Base-by-base conservation (phyloP, 2,888 invertebrate genomes). In the Ethmia dodecea region DNA sequence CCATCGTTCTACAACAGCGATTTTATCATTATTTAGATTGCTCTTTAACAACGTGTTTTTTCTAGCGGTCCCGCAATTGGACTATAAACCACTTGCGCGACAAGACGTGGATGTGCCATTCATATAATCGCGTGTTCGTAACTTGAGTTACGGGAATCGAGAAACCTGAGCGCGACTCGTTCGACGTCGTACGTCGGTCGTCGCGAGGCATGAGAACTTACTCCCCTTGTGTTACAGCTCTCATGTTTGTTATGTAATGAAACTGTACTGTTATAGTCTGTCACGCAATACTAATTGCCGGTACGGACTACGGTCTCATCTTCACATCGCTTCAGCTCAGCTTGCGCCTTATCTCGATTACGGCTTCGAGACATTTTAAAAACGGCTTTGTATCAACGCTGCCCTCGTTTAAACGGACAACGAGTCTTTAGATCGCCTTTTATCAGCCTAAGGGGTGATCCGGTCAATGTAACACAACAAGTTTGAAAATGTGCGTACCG, bases 221-320 rank as follows among this genome's bases (percentile, higher is more conserved):
- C 59, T 61, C 55, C 60, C 57, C 66, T 60, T 60, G 62, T 70
- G 69, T 60, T 63, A 65, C 67, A 55, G 55, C 69, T 77, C 78
- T 65, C 79, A 78, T 77, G 71, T 70, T 55, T 60, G 65, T 77
- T 75, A 76, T 72, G 61, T 68, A 75, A 78, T 60, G 57, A 56
- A 55, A 66, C 63, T 52, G 63, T 74, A 76, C 80, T 71, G 79
- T 79, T 80, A 73, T 59, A 66, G 45, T 51, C 55, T 67, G 70
- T 60, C 73, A 76, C 71, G 75, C 69, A 74, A 77, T 64, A 65
- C 69, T 69, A 75, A 73, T 69, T 66, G 68, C 55, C 56, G 56
- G 43, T 46, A 37, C 51, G 48, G 50, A 46, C 52, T 46, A 37
- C 51, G 48, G 50, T 47, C 52, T 52, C 55, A 49, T 62, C 61